Evolutionary conservation across 2,797 vertebrate species (phyloP).

Genomic region (Hipposideros larvatus): DNA sequence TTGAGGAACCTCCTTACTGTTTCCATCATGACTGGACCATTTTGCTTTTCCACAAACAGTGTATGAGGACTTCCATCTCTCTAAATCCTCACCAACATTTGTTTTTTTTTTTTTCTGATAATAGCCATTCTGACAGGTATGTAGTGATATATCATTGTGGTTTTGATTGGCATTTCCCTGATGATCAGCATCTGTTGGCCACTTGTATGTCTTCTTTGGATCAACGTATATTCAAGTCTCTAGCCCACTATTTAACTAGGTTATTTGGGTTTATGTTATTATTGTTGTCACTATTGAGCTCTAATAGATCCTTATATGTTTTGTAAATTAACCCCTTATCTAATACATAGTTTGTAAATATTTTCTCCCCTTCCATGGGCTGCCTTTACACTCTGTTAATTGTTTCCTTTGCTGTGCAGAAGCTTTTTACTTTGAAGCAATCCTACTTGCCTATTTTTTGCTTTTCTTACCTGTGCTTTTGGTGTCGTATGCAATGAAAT

Average conservation of each 20-base stretch:
- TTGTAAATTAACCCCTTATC: neutral
- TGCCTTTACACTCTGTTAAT: neutral
- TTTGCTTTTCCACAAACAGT: neutral
- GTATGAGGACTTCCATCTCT: neutral
- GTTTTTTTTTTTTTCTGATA: neutral
- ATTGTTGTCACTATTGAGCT: neutral
- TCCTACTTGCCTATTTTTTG: neutral
- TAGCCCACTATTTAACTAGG: neutral
- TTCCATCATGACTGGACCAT: neutral
- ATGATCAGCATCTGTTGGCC: neutral
- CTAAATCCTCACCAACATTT: neutral
- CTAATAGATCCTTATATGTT: neutral
- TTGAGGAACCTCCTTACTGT: neutral
- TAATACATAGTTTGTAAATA: neutral
- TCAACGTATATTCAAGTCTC: neutral
- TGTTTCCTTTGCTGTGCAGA: neutral
- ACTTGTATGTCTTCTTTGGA: neutral
- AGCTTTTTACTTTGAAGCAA: neutral
- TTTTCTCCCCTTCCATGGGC: neutral
- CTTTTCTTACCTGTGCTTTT: neutral
- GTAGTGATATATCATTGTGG: neutral
- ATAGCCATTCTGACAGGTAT: neutral
- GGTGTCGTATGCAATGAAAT: neutral
- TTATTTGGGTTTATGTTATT: neutral
- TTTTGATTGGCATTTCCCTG: slow-evolving; percentile 28